A percentile compares a stretch with the other conserved stretches of the same genome.
phyloP scores from a whole-genome alignment of 2,797 vertebrate species.

The Hapalemur alaotrensis region DNA sequence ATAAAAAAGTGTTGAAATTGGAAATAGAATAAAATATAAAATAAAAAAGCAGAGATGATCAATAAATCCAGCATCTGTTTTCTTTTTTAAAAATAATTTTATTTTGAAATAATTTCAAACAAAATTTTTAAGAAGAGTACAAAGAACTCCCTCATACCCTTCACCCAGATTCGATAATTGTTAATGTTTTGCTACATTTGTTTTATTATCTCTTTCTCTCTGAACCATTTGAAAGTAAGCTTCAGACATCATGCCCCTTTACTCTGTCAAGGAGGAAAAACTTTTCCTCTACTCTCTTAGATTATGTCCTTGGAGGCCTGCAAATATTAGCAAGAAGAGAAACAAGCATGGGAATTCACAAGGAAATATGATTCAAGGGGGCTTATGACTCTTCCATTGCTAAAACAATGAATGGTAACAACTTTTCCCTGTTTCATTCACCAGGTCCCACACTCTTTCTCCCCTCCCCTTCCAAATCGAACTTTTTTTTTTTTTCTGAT shows the following conservation, averaged over 20 bases:
- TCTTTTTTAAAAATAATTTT: background rate
- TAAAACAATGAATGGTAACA: background rate
- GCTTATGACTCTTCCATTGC: background rate
- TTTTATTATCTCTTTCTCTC: background rate
- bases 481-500: background rate
- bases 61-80: background rate
- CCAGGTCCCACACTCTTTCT: background rate
- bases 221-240: background rate
- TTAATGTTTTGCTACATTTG: background rate
- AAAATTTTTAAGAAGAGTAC: background rate
- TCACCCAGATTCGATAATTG: background rate
- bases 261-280: background rate
- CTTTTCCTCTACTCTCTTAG: background rate
- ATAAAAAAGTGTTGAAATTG: background rate
- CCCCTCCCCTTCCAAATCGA: background rate
- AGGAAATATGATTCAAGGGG: background rate
- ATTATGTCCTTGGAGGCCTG: background rate
- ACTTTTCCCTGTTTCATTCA: background rate
- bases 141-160: background rate
- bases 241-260: background rate
- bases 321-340: background rate
- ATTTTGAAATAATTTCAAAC: constrained; percentile 40
- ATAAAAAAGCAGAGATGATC: background rate
- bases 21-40: background rate
- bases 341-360: background rate